These are phyloP conservation scores for Lutjanus erythropterus DNA, from an alignment of 2,113 vertebrate species.

Conservation along the genomic window DNA sequence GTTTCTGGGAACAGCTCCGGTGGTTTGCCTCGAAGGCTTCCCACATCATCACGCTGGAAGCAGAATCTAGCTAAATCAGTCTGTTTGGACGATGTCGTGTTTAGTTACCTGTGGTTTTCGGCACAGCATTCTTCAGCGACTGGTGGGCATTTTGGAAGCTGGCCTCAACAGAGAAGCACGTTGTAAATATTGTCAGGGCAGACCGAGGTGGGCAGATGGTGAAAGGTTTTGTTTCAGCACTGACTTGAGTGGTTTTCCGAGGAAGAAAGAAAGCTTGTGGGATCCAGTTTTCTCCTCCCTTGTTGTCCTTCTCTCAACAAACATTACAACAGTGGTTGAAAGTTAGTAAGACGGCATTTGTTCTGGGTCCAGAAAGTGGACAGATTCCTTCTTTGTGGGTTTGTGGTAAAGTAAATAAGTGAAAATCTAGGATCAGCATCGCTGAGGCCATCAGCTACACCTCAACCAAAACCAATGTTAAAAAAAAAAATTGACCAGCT, in stretches of 20 bases:
- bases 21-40: constrained; percentile 53
- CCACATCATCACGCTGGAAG: constrained; percentile 57
- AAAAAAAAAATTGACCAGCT: constrained; percentile 46
- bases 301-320: constrained; percentile 54
- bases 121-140: constrained; percentile 57
- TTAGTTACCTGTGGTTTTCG: constrained; percentile 63
- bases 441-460: constrained; percentile 44
- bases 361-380: constrained; percentile 14
- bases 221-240: constrained; percentile 56
- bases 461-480: constrained; percentile 43
- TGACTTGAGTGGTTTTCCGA: constrained; percentile 30
- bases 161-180: constrained; percentile 32
- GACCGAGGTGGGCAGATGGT: constrained; percentile 53
- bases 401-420: constrained; percentile 48
- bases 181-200: constrained; percentile 62
- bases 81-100: constrained; percentile 62
- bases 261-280: constrained; percentile 46
- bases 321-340: constrained; percentile 54
- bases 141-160: constrained; percentile 47
- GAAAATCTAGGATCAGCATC: constrained; percentile 60
- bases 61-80: constrained; percentile 58
- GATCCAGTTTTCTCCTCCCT: constrained; percentile 35
- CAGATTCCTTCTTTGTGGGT: constrained; percentile 45
- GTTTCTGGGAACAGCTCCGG: constrained; percentile 63
- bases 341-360: constrained; percentile 24